A percentile compares a stretch with the other conserved stretches of the same genome.
Evolutionary conservation across 2,113 vertebrate species (phyloP).

Genomic region (Trogon melanurus): DNA sequence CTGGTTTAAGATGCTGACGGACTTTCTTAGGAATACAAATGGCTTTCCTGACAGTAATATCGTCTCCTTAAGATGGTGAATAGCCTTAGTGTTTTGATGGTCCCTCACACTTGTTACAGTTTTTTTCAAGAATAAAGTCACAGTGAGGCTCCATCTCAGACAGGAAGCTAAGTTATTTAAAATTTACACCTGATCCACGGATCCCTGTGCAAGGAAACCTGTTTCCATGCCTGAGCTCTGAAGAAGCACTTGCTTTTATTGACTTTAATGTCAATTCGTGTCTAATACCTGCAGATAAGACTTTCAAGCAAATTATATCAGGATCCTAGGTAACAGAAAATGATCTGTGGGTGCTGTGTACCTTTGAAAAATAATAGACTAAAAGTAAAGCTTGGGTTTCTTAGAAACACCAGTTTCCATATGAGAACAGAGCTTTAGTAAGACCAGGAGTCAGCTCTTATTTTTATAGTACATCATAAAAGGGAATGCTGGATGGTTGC

Average conservation of each 20-base stretch:
- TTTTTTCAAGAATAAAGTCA: not conserved
- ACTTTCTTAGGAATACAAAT: not conserved
- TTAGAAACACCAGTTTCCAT: not conserved
- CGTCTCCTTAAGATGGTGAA: not conserved
- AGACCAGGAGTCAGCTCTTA: not conserved
- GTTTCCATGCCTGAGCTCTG: not conserved
- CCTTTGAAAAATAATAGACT: not conserved
- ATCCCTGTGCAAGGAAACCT: not conserved
- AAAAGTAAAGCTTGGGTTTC: not conserved
- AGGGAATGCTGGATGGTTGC: not conserved
- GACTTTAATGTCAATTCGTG: no score
- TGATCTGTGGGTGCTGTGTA: not conserved
- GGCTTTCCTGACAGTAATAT: not conserved
- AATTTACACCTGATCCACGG: not conserved
- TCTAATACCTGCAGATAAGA: not conserved
- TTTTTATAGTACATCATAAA: not conserved
- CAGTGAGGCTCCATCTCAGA: not conserved
- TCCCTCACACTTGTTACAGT: rapidly evolving
- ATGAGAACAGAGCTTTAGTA: not conserved
- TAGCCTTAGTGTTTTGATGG: not conserved
- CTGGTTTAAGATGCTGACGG: not conserved
- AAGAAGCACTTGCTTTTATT: not conserved
- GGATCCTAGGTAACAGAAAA: not conserved
- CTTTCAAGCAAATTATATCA: not conserved
- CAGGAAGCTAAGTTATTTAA: not conserved